Conservation (phyloP, 1,140 invertebrate genomes). For the Brachystomella parvula region DNA sequence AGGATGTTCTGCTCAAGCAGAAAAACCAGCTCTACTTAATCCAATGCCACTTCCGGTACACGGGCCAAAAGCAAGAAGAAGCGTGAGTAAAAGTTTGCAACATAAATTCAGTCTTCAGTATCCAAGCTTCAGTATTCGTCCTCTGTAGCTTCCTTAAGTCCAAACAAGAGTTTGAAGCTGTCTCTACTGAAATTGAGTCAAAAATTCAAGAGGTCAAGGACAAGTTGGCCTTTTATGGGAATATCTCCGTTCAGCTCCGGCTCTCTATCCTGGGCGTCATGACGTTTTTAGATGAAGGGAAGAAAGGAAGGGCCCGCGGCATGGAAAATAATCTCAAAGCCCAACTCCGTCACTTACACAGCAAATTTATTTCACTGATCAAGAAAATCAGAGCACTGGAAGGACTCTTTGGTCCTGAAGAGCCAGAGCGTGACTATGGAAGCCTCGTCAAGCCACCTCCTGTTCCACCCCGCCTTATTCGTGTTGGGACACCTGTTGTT, state of each 20-base stretch:
- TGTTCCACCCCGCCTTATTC: background rate
- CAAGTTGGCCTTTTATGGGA: background rate
- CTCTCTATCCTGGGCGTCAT: background rate
- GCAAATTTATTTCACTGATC: background rate
- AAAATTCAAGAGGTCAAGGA: constrained; percentile 1
- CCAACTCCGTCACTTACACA: background rate
- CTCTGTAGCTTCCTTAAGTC: background rate
- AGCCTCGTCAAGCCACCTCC: background rate
- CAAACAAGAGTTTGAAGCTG: background rate
- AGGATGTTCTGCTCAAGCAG: constrained; percentile 22
- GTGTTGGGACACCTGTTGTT: background rate
- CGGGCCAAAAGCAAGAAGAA: constrained; percentile 11
- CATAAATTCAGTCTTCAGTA: background rate
- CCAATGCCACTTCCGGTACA: constrained; percentile 22
- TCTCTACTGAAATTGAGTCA: background rate
- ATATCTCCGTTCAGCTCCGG: background rate
- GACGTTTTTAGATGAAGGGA: background rate
- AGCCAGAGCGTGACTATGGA: constrained; percentile 4
- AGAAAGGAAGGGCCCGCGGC: background rate
- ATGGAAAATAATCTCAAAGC: background rate
- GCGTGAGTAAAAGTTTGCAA: constrained; percentile 8
- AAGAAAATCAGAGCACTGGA: background rate
- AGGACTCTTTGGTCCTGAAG: background rate
- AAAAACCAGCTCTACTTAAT: constrained; percentile 17
- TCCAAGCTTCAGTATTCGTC: background rate